A percentile compares a stretch with the other conserved stretches of the same genome.
Evolutionary conservation across 2,888 invertebrate species (phyloP).

Genomic region (Acanthosepion pharaonis): DNA sequence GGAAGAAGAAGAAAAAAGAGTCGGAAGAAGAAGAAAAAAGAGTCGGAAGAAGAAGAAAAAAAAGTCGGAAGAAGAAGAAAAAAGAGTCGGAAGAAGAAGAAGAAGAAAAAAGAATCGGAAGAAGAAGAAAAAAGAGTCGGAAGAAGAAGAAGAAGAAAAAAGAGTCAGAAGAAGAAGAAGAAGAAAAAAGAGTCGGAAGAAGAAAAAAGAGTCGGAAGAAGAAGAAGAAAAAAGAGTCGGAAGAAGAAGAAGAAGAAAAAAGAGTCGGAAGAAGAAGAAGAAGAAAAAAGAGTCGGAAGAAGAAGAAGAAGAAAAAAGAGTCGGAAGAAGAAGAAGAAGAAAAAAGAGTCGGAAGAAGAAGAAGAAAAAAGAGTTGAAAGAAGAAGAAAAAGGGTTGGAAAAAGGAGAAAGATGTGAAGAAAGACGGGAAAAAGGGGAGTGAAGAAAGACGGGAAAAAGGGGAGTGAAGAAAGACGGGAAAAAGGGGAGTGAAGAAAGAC

Average conservation of each 20-base stretch:
- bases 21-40: neutral
- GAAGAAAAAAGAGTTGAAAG: too few relatives aligned
- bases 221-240: neutral
- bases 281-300: too few relatives aligned
- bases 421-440: neutral
- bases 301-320: too few relatives aligned
- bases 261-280: neutral
- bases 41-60: neutral
- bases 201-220: neutral
- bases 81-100: neutral
- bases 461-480: too few relatives aligned
- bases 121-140: too few relatives aligned
- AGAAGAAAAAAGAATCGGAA: neutral
- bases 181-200: too few relatives aligned
- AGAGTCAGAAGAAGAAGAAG: too few relatives aligned
- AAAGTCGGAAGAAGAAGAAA: neutral
- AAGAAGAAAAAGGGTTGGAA: too few relatives aligned
- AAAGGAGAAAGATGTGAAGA: neutral
- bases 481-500: too few relatives aligned
- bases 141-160: neutral
- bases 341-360: too few relatives aligned
- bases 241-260: too few relatives aligned
- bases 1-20: neutral
- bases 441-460: neutral
- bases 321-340: neutral